phyloP scores from a whole-genome alignment of 2,113 vertebrate species.

The Chamaea fasciata region DNA sequence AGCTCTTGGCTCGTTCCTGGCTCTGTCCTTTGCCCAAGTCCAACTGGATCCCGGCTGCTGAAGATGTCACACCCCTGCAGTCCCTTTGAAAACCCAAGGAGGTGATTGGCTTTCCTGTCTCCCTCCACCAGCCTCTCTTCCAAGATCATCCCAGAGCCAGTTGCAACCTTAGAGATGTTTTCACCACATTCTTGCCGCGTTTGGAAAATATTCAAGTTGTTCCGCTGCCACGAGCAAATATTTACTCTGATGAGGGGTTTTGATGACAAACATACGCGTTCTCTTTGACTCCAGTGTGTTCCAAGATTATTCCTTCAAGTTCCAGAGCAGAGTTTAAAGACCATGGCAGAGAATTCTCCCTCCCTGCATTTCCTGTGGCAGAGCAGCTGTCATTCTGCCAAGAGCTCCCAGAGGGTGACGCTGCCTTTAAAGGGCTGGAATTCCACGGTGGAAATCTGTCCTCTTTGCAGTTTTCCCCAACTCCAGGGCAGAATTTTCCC shows the following conservation, averaged over 20 bases:
- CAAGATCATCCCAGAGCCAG: neutral
- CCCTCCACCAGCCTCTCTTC: neutral
- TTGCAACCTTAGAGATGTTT: neutral
- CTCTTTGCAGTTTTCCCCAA: neutral
- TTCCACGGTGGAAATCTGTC: neutral
- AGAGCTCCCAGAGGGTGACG: neutral
- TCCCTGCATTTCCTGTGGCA: neutral
- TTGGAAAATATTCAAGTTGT: neutral
- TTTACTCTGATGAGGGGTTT: neutral
- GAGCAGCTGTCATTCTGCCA: neutral
- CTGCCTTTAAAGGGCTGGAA: neutral
- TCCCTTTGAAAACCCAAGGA: neutral
- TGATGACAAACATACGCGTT: neutral
- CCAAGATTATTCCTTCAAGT: neutral
- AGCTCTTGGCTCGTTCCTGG: neutral
- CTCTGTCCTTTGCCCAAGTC: neutral
- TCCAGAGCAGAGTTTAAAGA: neutral
- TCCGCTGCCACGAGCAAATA: neutral
- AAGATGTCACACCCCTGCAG: neutral
- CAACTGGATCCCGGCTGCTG: neutral
- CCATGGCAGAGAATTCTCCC: neutral
- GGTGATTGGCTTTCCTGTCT: neutral
- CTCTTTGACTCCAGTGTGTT: neutral
- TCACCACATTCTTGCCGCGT: neutral
- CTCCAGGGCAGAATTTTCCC: neutral